Evolutionary conservation across 2,888 invertebrate species (phyloP).

Genomic region (Philereme transversata): DNA sequence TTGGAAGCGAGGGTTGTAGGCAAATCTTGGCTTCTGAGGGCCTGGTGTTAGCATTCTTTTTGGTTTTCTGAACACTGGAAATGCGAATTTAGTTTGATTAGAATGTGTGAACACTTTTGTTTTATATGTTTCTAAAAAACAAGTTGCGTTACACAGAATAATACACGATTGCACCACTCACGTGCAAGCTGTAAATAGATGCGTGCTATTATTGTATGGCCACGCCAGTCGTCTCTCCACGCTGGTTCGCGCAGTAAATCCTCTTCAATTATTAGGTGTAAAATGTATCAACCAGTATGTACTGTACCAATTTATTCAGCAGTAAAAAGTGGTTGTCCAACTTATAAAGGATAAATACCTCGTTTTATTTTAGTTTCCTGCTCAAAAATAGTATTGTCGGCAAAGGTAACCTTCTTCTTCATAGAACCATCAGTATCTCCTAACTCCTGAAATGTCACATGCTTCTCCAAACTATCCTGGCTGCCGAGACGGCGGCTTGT

Average conservation of each 20-base stretch:
- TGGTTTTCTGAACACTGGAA: conserved; percentile 73
- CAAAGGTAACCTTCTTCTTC: conserved; percentile 74
- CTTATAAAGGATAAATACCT: conserved; percentile 48
- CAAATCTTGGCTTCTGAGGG: conserved; percentile 64
- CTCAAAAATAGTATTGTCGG: conserved; percentile 71
- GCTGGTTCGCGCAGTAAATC: too few relatives aligned
- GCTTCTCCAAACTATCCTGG: conserved; percentile 74
- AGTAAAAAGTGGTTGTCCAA: too few relatives aligned
- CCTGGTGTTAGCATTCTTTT: conserved; percentile 78
- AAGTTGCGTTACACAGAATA: too few relatives aligned
- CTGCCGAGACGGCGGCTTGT: conserved; percentile 63
- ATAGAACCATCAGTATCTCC: conserved; percentile 53
- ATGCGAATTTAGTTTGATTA: conserved; percentile 31
- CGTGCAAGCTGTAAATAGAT: too few relatives aligned
- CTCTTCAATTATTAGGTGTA: too few relatives aligned
- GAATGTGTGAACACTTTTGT: too few relatives aligned
- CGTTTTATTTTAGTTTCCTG: conserved; percentile 58
- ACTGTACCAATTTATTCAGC: too few relatives aligned
- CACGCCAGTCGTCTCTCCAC: too few relatives aligned
- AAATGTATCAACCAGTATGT: too few relatives aligned
- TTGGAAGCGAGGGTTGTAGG: conserved; percentile 73
- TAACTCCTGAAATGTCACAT: conserved; percentile 69
- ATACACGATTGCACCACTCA: too few relatives aligned
- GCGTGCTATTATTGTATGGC: too few relatives aligned
- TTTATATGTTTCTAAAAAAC: too few relatives aligned